Evolutionary conservation across 1,140 invertebrate genomes (phyloP).

Genomic region (Drosophila bocqueti): DNA sequence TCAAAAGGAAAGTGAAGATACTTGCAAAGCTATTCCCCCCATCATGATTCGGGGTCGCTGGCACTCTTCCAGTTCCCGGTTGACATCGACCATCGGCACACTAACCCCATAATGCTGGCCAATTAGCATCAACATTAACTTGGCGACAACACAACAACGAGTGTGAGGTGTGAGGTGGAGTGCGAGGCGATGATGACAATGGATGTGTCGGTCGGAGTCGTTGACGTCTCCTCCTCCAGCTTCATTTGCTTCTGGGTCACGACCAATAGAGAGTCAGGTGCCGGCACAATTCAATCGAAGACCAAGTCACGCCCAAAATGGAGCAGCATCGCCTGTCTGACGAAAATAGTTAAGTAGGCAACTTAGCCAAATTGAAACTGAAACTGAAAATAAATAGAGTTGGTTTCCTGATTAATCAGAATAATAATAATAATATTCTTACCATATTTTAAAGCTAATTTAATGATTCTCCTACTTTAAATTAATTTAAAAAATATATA

Average conservation of each 20-base stretch:
- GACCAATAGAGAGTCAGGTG: slow-evolving; percentile 12
- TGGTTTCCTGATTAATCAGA: too few species aligned
- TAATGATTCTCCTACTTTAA: too few species aligned
- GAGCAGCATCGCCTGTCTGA: slow-evolving; percentile 52
- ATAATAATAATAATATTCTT: not conserved
- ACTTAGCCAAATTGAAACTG: slow-evolving; percentile 68
- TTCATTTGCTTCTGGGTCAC: slow-evolving; percentile 55
- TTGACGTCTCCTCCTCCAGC: not conserved
- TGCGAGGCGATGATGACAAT: slow-evolving; percentile 38
- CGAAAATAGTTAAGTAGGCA: slow-evolving; percentile 77
- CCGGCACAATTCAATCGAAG: slow-evolving; percentile 19
- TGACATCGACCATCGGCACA: slow-evolving; percentile 23
- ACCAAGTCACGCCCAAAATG: slow-evolving; percentile 46
- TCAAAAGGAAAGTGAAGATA: too few species aligned
- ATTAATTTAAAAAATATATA: not conserved
- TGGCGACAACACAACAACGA: slow-evolving; percentile 4
- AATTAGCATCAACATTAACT: slow-evolving; percentile 58
- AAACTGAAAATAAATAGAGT: not conserved
- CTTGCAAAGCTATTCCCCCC: not conserved
- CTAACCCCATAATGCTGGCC: slow-evolving; percentile 56
- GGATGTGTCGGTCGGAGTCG: not conserved
- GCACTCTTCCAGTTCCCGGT: not conserved
- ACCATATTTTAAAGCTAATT: not conserved
- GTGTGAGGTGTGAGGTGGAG: not conserved
- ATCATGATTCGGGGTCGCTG: slow-evolving; percentile 12